Evolutionary conservation across 2,797 vertebrate genomes (phyloP).

Genomic region (Sebastes taczanowskii): DNA sequence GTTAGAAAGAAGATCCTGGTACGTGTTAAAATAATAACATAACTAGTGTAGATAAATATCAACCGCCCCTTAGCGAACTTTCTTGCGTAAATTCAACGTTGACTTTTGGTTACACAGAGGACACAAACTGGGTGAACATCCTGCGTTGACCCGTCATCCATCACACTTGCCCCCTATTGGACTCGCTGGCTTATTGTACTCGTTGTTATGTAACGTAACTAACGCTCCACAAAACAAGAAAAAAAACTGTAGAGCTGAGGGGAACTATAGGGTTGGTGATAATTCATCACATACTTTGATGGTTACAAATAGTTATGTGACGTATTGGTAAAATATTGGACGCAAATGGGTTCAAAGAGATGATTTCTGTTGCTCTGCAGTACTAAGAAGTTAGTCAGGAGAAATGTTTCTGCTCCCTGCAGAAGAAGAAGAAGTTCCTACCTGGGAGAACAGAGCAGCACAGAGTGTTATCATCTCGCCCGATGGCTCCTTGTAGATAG

Average conservation of each 20-base stretch:
- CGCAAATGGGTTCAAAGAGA: not conserved
- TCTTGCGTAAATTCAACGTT: not conserved
- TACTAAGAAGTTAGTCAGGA: not conserved
- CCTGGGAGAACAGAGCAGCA: not conserved
- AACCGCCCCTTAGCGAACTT: not conserved
- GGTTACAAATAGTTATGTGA: not conserved
- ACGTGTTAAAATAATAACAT: not conserved
- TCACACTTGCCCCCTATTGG: not conserved
- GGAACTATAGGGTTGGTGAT: not conserved
- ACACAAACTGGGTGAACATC: too few species aligned
- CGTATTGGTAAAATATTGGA: accelerated
- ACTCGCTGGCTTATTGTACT: not conserved
- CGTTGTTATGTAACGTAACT: too few species aligned
- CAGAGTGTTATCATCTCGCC: not conserved
- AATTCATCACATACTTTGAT: not conserved
- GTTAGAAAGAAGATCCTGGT: not conserved
- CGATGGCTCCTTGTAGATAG: slow-evolving; percentile 2
- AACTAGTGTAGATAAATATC: not conserved
- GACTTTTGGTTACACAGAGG: too few species aligned
- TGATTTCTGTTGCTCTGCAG: not conserved
- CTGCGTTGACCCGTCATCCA: not conserved
- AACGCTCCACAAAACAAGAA: too few species aligned
- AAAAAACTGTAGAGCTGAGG: not conserved
- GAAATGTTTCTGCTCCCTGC: not conserved
- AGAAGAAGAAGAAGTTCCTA: not conserved